Percentiles rank a stretch among this genome's conserved stretches.
Evolutionary conservation across 2,797 vertebrate genomes (phyloP).

Genomic region (Gallinago solitaria): DNA sequence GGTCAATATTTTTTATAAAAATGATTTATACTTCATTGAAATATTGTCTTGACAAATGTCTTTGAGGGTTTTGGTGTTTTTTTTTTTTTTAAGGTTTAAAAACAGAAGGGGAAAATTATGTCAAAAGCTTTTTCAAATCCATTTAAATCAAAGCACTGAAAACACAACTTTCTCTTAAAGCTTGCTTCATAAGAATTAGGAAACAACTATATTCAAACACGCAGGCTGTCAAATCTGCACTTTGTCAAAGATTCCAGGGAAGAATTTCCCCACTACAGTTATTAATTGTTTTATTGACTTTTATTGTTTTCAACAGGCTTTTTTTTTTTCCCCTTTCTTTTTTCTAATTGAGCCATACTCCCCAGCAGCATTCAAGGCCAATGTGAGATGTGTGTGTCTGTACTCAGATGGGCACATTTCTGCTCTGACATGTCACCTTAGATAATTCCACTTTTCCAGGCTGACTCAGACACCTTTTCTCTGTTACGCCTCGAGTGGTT

Average conservation of each 20-base stretch:
- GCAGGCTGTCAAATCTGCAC: background rate
- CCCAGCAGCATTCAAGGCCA: background rate
- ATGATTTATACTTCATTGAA: background rate
- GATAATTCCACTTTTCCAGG: background rate
- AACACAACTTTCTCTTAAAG: background rate
- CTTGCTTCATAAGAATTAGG: background rate
- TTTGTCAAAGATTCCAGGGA: background rate
- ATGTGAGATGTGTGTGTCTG: background rate
- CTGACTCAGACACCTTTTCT: background rate
- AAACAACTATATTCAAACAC: background rate
- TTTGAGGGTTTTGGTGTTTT: rapidly evolving
- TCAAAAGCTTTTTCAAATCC: background rate
- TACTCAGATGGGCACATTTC: background rate
- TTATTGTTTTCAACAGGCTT: background rate
- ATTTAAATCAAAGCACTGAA: background rate
- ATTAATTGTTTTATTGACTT: background rate
- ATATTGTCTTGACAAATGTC: background rate
- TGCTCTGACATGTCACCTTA: background rate
- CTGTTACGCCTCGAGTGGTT: background rate
- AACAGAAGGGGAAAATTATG: background rate
- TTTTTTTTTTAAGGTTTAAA: background rate
- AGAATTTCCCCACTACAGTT: background rate
- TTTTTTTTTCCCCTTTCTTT: too few relatives aligned
- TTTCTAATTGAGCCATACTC: background rate
- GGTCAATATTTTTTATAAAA: background rate